Evolutionary conservation across 2,113 vertebrate species (phyloP).

Genomic region (Xenotilapia leptura): DNA sequence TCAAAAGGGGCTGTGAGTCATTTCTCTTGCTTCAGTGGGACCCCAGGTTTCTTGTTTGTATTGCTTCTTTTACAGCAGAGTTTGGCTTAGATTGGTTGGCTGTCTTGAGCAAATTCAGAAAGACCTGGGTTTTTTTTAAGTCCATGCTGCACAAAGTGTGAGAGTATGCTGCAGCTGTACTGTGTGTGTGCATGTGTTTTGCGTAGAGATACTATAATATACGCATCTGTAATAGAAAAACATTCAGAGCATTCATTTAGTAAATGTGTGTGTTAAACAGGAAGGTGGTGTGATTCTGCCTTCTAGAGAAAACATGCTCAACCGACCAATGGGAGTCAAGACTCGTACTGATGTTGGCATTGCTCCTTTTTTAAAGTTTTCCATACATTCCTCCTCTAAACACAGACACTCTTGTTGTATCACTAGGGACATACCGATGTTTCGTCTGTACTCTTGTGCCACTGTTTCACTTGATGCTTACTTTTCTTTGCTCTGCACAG

Average conservation of each 20-base stretch:
- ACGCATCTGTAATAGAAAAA: background rate
- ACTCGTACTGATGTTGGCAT: constrained; percentile 10
- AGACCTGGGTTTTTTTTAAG: background rate
- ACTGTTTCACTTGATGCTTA: background rate
- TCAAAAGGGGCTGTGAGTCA: constrained; percentile 31
- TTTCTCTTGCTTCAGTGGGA: background rate
- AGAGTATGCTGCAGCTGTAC: background rate
- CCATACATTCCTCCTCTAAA: background rate
- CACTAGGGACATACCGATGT: background rate
- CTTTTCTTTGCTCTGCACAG: constrained; percentile 18
- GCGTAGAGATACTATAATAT: background rate
- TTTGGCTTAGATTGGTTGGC: constrained; percentile 4
- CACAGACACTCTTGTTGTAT: background rate
- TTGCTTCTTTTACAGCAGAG: background rate
- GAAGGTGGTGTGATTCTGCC: background rate
- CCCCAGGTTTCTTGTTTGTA: constrained; percentile 18
- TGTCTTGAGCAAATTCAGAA: background rate
- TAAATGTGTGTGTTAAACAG: background rate
- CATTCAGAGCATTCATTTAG: background rate
- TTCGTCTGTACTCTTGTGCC: background rate
- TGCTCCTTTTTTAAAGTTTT: background rate
- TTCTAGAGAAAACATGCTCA: background rate
- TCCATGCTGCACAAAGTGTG: background rate
- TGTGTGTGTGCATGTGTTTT: background rate
- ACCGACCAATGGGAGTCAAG: background rate